phyloP scores from a whole-genome alignment of 2,113 vertebrate species.

The Thinocorus orbignyianus region DNA sequence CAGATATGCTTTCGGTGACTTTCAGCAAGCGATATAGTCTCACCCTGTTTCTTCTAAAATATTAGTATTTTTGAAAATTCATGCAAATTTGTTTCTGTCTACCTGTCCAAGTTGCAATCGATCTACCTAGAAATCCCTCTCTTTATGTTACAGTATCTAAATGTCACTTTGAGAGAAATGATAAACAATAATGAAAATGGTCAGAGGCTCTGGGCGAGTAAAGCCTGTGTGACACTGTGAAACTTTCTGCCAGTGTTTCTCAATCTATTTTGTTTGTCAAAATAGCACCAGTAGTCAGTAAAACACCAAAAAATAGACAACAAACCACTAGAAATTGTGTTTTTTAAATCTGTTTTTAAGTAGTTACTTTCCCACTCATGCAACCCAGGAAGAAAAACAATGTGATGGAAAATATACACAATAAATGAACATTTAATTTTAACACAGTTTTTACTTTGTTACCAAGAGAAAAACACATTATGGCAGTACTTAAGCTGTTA shows the following conservation, averaged over 20 bases:
- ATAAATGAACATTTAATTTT: neutral
- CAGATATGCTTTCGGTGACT: neutral
- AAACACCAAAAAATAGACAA: neutral
- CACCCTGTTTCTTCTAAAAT: neutral
- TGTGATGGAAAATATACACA: neutral
- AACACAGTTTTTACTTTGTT: neutral
- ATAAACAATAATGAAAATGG: neutral
- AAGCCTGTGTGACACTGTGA: neutral
- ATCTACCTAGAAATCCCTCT: neutral
- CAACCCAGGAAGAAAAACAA: neutral
- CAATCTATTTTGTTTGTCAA: neutral
- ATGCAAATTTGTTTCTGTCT: neutral
- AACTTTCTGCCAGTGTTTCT: neutral
- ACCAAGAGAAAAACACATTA: neutral
- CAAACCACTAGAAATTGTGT: neutral
- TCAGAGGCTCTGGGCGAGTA: neutral
- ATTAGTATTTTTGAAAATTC: neutral
- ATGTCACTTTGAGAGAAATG: neutral
- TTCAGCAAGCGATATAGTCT: neutral
- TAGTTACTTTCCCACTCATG: neutral
- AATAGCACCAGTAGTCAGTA: neutral
- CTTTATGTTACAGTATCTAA: neutral
- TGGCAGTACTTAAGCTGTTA: neutral
- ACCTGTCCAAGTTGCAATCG: neutral
- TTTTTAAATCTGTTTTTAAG: neutral